Evolutionary conservation across 2,113 vertebrate genomes (phyloP), one percentile per base, ranked within the genome.

Genomic region (Microtus pennsylvanicus): DNA sequence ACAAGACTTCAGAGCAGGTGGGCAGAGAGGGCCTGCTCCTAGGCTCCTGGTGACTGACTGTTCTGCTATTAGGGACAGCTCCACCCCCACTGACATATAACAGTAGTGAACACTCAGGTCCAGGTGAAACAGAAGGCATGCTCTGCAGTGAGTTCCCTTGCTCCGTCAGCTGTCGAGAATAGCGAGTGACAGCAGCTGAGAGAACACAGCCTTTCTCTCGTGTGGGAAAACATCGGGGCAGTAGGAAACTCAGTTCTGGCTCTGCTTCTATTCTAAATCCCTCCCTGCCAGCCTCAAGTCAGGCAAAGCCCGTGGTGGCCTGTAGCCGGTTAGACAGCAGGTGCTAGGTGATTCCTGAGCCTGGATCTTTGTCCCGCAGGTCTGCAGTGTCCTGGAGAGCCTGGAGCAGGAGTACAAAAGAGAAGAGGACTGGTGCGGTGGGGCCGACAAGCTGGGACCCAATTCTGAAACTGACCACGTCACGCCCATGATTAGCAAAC

Each of bases 1-100:
- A 99, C 98, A 99, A 99, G 98, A 99, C 99, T 24, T 99, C 99
- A 0, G 99, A 99, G 96, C 99, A 99, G 99, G 99, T 99, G 97
- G 5, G 67, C 38, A 16, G 11, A 10, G 13, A 1, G 8, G 5
- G 3, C 1, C 13, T 0, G 0, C 8, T 6, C 21, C 58, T 1
- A 14, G 30, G 22, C n/a, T 58, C 47, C 47, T 6, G 0, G 0
- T 5, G 13, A 63, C 75, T 21, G 7, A 8, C 5, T 1, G 13
- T 4, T 1, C 77, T 1, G 38, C 22, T n/a, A 55, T 63, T 26
- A 14, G 13, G 14, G 38, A 42, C 33, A 6, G 2, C n/a, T 42
- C 26, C 3, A 2, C 63, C 35, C 33, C 17, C 47, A 0, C 26
- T 30, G 22, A 58, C 33, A 22, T 28, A 1, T 24, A 1, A 7